A percentile compares a stretch with the other conserved stretches of the same genome.
phyloP scores from a whole-genome alignment of 2,888 invertebrate genomes.

The Anodontia alba region DNA sequence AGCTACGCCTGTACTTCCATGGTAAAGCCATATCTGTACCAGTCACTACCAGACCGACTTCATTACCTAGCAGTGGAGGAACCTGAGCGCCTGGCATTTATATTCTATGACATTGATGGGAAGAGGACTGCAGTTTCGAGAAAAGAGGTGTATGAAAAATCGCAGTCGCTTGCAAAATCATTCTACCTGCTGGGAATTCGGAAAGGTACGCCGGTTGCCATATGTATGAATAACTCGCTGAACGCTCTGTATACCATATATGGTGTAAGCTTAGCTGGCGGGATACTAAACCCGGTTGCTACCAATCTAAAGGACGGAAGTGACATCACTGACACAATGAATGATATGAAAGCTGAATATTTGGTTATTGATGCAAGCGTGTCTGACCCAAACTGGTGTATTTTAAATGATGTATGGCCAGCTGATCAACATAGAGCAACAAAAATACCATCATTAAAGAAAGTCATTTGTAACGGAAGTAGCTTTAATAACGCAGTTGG shows the following conservation, averaged over 20 bases:
- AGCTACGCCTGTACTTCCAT: constrained; percentile 24
- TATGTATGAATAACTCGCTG: constrained; percentile 37
- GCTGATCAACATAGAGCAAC: neutral
- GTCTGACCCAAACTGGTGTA: constrained; percentile 23
- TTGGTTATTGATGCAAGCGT: constrained; percentile 29
- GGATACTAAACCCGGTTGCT: constrained; percentile 15
- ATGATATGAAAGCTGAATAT: constrained; percentile 10
- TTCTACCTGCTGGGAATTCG: constrained; percentile 20
- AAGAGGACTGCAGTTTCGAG: constrained; percentile 11
- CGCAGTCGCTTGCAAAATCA: constrained; percentile 4
- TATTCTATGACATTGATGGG: constrained; percentile 23
- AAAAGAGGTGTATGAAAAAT: constrained; percentile 17
- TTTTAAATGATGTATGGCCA: constrained; percentile 24
- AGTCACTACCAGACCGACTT: constrained; percentile 25
- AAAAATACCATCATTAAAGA: constrained; percentile 12
- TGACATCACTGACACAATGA: constrained; percentile 21
- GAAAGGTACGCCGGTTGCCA: constrained; percentile 28
- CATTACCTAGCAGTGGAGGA: constrained; percentile 19
- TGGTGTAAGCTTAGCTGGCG: constrained; percentile 29
- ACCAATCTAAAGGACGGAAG: constrained; percentile 38
- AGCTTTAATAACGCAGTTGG: neutral
- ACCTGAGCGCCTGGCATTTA: constrained; percentile 33
- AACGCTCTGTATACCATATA: constrained; percentile 24
- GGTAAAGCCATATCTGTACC: constrained; percentile 13
- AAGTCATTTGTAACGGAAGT: constrained; percentile 24